Base-by-base conservation (phyloP, 2,113 vertebrate genomes). In the Ctenodactylus gundi region DNA sequence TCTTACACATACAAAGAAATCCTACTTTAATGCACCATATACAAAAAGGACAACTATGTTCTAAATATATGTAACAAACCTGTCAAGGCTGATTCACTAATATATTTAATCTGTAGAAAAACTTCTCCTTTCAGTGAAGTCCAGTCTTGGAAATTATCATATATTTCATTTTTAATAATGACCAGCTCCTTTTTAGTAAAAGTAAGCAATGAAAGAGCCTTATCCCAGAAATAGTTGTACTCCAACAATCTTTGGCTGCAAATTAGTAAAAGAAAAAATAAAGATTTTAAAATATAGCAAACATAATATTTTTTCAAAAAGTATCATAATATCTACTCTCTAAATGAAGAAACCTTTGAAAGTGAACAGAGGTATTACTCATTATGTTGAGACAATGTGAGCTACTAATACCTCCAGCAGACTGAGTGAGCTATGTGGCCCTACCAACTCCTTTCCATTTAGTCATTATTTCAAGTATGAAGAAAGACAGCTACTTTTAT, bases 121-220 rank as follows among this genome's bases (percentile, higher is more conserved):
- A 98, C 93, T 46, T 98, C 97, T 86, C 96, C 98, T 91, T 98
- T 98, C 80, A 98, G 85, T 81, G 92, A 94, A 95, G 96, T 97
- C 98, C 98, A 99, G 91, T 92, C 97, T 94, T 97, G 96, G 51
- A 97, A 95, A 86, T 98, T 97, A 86, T 97, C 97, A 97, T 94
- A 90, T 57, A 99, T 97, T 88, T 98, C 98, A 94, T 98, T 98
- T 97, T 96, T 99, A 95, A 99, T 89, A 7, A 93, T 96, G n/a
- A 94, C 96, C n/a, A 99, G 94, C 25, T 98, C 97, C 29, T 93
- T 96, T 88, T 97, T 98, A 49, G 98, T 97, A 68, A 97, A 98
- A 68, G 75, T 95, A 73, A 99, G 98, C 41, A 98, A 73, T 0
- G 97, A 97, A 70, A 98, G 95, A 55, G 98, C 97, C 51, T 96